Evolutionary conservation across 2,888 invertebrate genomes (phyloP), one percentile per base, ranked within the genome.

Genomic region (Cryptocephalus moraei): DNA sequence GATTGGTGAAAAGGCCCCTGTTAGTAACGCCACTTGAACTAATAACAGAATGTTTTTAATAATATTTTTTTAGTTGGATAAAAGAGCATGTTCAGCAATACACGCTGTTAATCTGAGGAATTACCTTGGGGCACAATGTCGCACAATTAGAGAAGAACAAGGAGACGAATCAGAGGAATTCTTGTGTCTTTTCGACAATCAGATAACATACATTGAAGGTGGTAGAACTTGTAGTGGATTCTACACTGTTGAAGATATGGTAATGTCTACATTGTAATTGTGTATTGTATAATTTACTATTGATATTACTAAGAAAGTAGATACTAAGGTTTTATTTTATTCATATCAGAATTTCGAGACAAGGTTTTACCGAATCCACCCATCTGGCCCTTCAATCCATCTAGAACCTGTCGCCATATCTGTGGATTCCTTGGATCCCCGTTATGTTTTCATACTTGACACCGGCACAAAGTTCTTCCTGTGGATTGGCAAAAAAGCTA

Each of bases 71-170:
- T 61, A 88, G 86, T 69, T 95, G 68, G 95, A 95, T 72, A 96
- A 96, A 72, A 82, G 89, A 60, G 94, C 94, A 0, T 94, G 94
- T 71, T 86, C 95, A 1, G 95, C 99, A 4, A 99, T 99, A 69
- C 99, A 99, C 73, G 96, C 99, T 0, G 99, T 99, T 1, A 97
- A 99, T 73, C 76, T 99, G 51, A 79, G 99, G 46, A 99, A 99
- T 70, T 84, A 89, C 67, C 76, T 99, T 45, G 96, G 96, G 4
- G 97, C 97, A 0, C 84, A 87, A 51, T 86, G 91, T 65, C 82
- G 96, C 13, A 96, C 97, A 1, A 87, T 91, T 54, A 79, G 99
- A 8, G 97, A 99, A 73, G 99, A 99, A 69, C 96, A 97, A 73
- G 84, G 80, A 1, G 99, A 99, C 64, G 99, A 99, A 71, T 86